Evolutionary conservation across 2,888 invertebrate genomes (phyloP).

Genomic region (Chromoteleia sp.): DNA sequence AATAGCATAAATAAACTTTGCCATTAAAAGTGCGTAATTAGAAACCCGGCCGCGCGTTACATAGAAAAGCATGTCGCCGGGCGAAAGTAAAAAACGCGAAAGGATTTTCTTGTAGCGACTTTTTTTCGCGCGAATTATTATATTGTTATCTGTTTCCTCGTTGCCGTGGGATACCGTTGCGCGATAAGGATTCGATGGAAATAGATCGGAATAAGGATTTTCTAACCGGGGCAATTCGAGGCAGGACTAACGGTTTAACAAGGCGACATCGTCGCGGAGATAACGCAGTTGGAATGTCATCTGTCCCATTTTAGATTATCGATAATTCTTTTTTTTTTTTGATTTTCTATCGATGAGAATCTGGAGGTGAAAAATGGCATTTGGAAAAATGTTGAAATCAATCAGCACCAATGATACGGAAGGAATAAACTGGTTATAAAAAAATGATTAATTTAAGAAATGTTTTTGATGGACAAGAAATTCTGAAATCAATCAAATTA

Average conservation of each 20-base stretch:
- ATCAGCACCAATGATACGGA: no score
- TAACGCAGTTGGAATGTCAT: slow-evolving; percentile 61
- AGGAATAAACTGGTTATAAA: no score
- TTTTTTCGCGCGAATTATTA: slow-evolving; percentile 62
- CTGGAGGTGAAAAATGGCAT: no score
- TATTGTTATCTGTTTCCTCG: slow-evolving; percentile 76
- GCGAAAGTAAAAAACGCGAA: slow-evolving; percentile 60
- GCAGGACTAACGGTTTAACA: slow-evolving; percentile 71
- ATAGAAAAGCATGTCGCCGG: slow-evolving; percentile 49
- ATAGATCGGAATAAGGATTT: slow-evolving; percentile 64
- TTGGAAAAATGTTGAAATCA: no score
- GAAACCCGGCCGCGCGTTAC: slow-evolving; percentile 37
- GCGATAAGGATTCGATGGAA: slow-evolving; percentile 72
- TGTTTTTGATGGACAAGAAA: no score
- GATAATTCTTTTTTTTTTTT: not conserved
- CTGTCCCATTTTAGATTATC: slow-evolving; percentile 22
- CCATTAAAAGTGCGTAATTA: slow-evolving; percentile 65
- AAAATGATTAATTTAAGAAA: no score
- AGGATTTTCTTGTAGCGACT: slow-evolving; percentile 61
- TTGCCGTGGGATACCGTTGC: slow-evolving; percentile 77
- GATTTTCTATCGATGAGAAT: no score
- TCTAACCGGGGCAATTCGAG: slow-evolving; percentile 44
- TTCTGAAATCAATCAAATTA: no score
- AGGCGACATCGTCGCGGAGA: slow-evolving; percentile 66
- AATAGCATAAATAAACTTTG: slow-evolving; percentile 50